Conservation (phyloP, 1,140 invertebrate species). For the Lineus longissimus region DNA sequence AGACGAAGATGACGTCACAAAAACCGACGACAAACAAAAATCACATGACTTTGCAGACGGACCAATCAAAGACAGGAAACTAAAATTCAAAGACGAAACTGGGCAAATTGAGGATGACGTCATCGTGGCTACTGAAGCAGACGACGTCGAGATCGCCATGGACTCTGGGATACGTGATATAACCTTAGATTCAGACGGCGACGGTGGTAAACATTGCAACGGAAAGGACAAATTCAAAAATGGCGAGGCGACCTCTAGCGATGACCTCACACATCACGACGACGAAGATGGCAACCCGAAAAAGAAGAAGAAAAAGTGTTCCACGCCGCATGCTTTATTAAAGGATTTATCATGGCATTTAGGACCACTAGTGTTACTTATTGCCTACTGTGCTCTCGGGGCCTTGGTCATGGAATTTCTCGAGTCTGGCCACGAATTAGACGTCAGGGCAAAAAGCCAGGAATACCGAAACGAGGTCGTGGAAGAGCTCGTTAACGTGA, state of each 20-base stretch:
- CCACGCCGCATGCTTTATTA: background rate
- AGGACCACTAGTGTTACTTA: background rate
- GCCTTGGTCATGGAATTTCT: background rate
- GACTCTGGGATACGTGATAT: too few relatives aligned
- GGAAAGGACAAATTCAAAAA: background rate
- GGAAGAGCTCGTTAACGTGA: background rate
- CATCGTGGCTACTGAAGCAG: too few relatives aligned
- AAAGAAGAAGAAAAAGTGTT: constrained; percentile 2
- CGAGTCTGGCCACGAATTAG: background rate
- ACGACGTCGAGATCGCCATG: too few relatives aligned
- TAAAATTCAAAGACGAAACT: too few relatives aligned
- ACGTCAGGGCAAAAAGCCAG: too few relatives aligned
- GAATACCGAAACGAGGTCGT: background rate
- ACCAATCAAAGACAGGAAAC: too few relatives aligned
- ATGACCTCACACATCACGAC: too few relatives aligned
- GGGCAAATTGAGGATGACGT: too few relatives aligned
- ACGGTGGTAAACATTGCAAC: background rate
- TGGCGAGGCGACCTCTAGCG: background rate
- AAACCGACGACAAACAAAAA: too few relatives aligned
- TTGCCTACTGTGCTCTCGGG: background rate
- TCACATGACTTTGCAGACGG: too few relatives aligned
- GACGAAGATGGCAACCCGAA: background rate
- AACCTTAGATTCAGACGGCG: background rate
- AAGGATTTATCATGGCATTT: background rate
- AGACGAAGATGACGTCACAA: too few relatives aligned